Conservation (phyloP, 2,888 invertebrate genomes). For the Opisthograptis luteolata region DNA sequence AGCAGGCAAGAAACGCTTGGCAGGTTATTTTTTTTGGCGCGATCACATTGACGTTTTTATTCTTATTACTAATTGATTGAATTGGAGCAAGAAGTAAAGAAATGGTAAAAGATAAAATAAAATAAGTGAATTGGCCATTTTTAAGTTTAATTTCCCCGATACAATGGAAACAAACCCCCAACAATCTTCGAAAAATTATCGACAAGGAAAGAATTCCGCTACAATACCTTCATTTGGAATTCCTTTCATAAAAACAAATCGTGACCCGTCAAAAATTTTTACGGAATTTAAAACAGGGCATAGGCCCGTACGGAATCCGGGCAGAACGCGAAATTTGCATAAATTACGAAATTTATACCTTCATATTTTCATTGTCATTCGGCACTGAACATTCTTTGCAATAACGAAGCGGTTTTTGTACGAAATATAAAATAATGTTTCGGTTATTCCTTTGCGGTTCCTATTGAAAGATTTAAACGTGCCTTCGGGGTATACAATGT, state of each 20-base stretch:
- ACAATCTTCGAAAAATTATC: conserved; percentile 20
- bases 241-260: conserved; percentile 51
- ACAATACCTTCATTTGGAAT: conserved; percentile 63
- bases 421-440: conserved; percentile 33
- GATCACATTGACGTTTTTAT: too few relatives aligned
- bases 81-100: too few relatives aligned
- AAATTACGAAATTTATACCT: conserved; percentile 66
- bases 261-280: conserved; percentile 54
- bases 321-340: conserved; percentile 63
- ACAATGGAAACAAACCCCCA: conserved; percentile 6
- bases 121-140: neutral
- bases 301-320: conserved; percentile 37
- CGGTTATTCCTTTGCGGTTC: conserved; percentile 10
- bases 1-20: too few relatives aligned
- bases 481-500: conserved; percentile 6
- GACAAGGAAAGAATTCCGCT: conserved; percentile 28
- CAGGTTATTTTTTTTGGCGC: too few relatives aligned
- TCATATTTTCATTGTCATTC: conserved; percentile 52
- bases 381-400: conserved; percentile 32
- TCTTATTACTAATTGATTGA: too few relatives aligned
- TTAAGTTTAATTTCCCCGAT: neutral
- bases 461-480: conserved; percentile 18
- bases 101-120: neutral
- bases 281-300: conserved; percentile 55
- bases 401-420: conserved; percentile 40